A percentile compares a stretch with the other conserved stretches of the same genome.
Conservation (phyloP, 2,113 vertebrate species). For the Irena cyanogastra region DNA sequence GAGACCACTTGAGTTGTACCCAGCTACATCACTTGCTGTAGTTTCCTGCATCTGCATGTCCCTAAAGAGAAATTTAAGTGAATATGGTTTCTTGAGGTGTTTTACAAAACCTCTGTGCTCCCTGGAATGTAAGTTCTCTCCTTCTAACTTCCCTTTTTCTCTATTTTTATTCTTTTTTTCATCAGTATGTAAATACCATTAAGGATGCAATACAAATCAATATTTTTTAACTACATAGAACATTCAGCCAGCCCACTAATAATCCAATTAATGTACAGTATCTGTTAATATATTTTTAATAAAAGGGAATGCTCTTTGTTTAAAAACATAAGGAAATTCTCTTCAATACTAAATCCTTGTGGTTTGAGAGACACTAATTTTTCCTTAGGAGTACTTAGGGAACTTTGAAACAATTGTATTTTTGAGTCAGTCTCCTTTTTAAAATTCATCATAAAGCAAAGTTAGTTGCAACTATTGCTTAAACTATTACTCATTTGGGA, state of each 20-base stretch:
- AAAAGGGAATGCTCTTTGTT: background rate
- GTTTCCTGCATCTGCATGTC: background rate
- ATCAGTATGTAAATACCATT: background rate
- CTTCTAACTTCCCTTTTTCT: background rate
- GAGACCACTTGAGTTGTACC: rapidly evolving
- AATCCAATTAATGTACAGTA: background rate
- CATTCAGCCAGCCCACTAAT: background rate
- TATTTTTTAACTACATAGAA: background rate
- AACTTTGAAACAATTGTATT: background rate
- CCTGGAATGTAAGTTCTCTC: background rate
- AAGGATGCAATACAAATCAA: background rate
- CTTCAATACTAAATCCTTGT: background rate
- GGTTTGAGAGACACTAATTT: background rate
- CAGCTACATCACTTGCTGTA: too few species aligned
- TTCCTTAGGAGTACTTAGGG: background rate
- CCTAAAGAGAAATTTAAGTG: background rate
- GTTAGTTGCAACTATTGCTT: background rate
- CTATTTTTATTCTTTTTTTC: background rate
- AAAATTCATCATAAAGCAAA: background rate
- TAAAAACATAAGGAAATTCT: background rate
- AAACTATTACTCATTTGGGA: background rate
- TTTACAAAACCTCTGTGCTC: background rate
- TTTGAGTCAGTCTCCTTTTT: background rate
- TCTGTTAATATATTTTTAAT: background rate
- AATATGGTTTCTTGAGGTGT: background rate